Base-by-base conservation (phyloP, 1,140 invertebrate genomes). In the Ooceraea biroi region DNA sequence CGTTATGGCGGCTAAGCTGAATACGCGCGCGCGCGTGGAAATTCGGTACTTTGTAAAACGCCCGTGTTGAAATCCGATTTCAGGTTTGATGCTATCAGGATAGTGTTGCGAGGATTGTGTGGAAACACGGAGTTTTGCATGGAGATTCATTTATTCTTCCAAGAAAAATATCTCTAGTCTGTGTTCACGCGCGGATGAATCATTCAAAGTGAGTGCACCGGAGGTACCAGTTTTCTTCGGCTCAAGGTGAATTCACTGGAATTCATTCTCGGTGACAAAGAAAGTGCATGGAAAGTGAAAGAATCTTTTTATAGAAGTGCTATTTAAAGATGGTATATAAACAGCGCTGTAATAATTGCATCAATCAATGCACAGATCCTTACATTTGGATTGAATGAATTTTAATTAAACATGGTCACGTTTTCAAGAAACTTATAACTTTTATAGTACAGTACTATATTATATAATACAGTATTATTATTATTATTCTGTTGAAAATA, bases 141-240 rank as follows among this genome's bases (percentile, higher is more conserved):
- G 63, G 36, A 44, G 27, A 55, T 68, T 78, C 22, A 68, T 68
- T 22, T 78, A 55, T 78, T 55, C 74, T 44, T 22, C n/a, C 27
- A 52, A 61, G 19, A 50, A 76, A 46, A 52, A 50, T n/a, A 63
- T 63, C 30, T 3, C 50, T 46, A 12, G 25, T 76, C 22, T 48
- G 22, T 55, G 30, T 41, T 46, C 63, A 55, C 63, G 55, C 63
- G 55, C 74, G 48, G 30, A 68, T 78, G 63, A 78, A 68, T 78
- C 74, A 78, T 68, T 52, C 22, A 19, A 68, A 68, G 63, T 68
- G 48, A 68, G 68, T 55, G 63, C 22, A 68, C 25, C 30, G 30
- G 30, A 55, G 44, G 25, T 68, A 78, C 63, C 25, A 27, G 63
- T 78, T 78, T 66, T 27, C 48, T 78, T 68, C 46, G 30, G 19